Conservation (phyloP, 2,888 invertebrate species). For the Ophioninae sp. region DNA sequence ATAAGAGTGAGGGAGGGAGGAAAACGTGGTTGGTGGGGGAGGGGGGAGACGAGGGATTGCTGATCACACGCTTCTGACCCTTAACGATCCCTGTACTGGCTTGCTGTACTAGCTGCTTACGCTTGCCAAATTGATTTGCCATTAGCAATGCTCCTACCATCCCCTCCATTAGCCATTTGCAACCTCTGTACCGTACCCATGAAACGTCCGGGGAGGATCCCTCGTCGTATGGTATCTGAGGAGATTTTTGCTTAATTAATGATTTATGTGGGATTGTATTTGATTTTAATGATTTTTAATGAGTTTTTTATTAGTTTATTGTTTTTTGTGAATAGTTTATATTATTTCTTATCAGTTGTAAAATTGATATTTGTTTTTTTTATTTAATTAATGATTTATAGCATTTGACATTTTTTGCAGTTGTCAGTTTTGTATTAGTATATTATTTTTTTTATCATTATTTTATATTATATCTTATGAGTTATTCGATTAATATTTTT, state of each 20-base stretch:
- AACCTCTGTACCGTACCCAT: slow-evolving; percentile 19
- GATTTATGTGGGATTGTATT: background rate
- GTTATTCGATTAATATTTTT: too few relatives aligned
- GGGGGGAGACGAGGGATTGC: slow-evolving; percentile 35
- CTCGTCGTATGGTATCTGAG: slow-evolving; percentile 10
- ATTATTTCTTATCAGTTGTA: too few relatives aligned
- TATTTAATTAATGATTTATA: too few relatives aligned
- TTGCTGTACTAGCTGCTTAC: slow-evolving; percentile 55
- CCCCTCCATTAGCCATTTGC: slow-evolving; percentile 14
- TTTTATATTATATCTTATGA: too few relatives aligned
- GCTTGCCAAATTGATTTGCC: slow-evolving; percentile 62
- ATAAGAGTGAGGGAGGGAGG: background rate
- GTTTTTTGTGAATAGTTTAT: too few relatives aligned
- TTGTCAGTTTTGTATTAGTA: too few relatives aligned
- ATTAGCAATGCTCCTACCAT: slow-evolving; percentile 51
- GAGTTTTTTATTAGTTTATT: too few relatives aligned
- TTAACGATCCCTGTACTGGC: slow-evolving; percentile 53
- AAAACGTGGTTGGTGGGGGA: slow-evolving; percentile 13
- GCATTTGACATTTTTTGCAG: too few relatives aligned
- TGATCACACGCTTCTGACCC: slow-evolving; percentile 54
- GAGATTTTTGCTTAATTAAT: slow-evolving; percentile 5
- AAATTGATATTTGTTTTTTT: too few relatives aligned
- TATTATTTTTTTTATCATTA: too few relatives aligned
- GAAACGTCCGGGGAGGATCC: slow-evolving; percentile 2
- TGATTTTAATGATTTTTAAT: background rate